Evolutionary conservation across 2,113 vertebrate species (phyloP).

Genomic region (Sardina pilchardus): DNA sequence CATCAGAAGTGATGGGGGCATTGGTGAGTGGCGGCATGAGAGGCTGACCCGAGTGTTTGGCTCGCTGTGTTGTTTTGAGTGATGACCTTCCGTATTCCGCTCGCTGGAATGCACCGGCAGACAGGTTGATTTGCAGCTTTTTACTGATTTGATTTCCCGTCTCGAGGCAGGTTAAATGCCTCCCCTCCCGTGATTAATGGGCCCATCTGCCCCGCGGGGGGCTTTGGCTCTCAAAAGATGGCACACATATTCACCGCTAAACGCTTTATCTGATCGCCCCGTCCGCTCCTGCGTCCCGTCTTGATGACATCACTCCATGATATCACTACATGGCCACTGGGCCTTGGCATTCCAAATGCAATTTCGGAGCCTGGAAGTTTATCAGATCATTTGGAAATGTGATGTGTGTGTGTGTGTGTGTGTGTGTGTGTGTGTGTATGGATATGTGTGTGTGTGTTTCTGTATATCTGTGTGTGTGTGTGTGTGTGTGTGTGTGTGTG

Average conservation of each 20-base stretch:
- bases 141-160: conserved; percentile 1
- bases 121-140: background rate
- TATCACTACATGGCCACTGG: background rate
- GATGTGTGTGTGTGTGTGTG: background rate
- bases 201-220: background rate
- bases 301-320: background rate
- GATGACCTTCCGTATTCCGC: background rate
- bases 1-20: background rate
- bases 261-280: background rate
- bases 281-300: background rate
- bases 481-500: background rate
- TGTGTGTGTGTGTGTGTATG: background rate
- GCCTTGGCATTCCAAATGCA: background rate
- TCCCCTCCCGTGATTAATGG: background rate
- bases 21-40: background rate
- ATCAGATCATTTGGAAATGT: background rate
- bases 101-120: background rate
- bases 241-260: background rate
- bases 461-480: background rate
- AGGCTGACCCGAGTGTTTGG: background rate
- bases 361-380: background rate
- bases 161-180: background rate
- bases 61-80: background rate
- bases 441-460: background rate
- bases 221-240: background rate